These are phyloP conservation scores for Sebastes nivosus DNA, from an alignment of 2,797 vertebrate genomes.

Conservation along the genomic window DNA sequence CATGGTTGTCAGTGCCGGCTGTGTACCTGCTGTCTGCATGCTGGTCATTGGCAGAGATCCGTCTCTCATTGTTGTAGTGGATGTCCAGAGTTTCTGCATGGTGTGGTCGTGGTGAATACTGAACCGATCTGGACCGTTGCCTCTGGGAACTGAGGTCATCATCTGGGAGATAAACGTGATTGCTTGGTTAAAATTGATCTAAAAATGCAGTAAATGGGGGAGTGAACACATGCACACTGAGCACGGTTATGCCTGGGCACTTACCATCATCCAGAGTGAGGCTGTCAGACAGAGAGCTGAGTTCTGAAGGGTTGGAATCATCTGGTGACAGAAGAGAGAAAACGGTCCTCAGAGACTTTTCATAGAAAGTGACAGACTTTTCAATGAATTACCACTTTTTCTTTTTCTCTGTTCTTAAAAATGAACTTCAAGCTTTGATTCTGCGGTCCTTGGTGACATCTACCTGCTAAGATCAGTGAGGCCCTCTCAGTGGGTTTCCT, in stretches of 20 bases:
- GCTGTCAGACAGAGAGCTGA: constrained; percentile 94
- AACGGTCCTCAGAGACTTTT: constrained; percentile 33
- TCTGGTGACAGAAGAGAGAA: constrained; percentile 79
- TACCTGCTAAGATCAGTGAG: constrained; percentile 87
- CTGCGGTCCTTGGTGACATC: background rate
- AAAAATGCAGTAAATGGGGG: background rate
- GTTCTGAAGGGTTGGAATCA: constrained; percentile 90
- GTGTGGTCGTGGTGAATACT: constrained; percentile 90
- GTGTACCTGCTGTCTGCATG: constrained; percentile 75
- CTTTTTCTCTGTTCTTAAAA: background rate
- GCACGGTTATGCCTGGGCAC: constrained; percentile 35
- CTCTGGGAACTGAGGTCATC: constrained; percentile 81
- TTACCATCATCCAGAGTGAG: constrained; percentile 92
- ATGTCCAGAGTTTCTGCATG: constrained; percentile 85
- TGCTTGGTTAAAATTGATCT: constrained; percentile 4
- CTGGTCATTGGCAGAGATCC: constrained; percentile 67
- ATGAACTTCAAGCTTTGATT: background rate
- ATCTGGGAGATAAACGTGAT: constrained; percentile 32
- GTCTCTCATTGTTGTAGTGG: constrained; percentile 68
- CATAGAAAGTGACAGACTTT: background rate
- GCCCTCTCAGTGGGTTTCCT: constrained; percentile 90
- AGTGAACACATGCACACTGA: background rate
- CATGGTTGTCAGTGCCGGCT: background rate
- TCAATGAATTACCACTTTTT: background rate
- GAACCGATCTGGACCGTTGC: constrained; percentile 88